phyloP scores from a whole-genome alignment of 2,797 vertebrate species.

The Capromys pilorides region DNA sequence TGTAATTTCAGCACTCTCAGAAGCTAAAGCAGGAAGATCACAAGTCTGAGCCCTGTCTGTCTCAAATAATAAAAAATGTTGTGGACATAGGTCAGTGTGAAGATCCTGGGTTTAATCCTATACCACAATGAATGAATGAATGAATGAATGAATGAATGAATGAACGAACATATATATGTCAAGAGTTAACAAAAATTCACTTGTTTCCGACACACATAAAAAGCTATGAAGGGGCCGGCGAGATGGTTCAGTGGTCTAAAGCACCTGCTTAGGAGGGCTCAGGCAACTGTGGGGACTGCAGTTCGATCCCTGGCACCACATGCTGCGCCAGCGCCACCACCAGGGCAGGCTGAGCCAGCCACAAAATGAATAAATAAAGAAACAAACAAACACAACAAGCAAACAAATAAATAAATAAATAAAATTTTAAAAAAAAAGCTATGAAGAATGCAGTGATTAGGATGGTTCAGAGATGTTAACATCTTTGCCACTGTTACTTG shows the following conservation, averaged over 20 bases:
- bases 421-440: no score
- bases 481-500: fast-evolving
- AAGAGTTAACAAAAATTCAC: not conserved
- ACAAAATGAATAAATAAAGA: no score
- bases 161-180: not conserved
- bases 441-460: not conserved
- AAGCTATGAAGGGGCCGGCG: not conserved
- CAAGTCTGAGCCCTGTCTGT: not conserved
- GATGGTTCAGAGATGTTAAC: not conserved
- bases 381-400: no score
- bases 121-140: not conserved
- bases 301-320: no score
- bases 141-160: not conserved
- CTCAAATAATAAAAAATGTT: not conserved
- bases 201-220: not conserved
- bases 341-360: no score
- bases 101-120: not conserved
- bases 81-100: not conserved
- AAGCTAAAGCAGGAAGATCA: not conserved
- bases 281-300: no score
- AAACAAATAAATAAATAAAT: no score
- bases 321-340: no score
- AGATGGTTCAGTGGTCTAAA: no score
- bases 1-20: not conserved
- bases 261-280: no score